Evolutionary conservation across 1,140 invertebrate genomes (phyloP).

Genomic region (Drosophila santomea): DNA sequence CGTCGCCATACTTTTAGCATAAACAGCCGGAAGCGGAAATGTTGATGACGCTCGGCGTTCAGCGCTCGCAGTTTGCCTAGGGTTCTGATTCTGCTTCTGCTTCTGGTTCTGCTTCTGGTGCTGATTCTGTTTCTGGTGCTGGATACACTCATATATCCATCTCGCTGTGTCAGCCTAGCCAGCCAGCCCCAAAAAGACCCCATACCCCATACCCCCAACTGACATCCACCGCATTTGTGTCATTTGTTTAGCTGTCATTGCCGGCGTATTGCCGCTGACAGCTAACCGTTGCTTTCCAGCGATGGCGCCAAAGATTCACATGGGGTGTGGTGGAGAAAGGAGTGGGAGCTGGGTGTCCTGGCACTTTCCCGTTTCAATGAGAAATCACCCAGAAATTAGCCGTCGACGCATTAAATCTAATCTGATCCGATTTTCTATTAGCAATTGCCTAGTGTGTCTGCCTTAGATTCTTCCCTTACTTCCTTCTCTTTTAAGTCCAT

Average conservation of each 20-base stretch:
- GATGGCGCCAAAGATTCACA: conserved; percentile 29
- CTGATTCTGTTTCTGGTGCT: not conserved
- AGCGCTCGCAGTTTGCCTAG: not conserved
- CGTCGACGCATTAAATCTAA: conserved; percentile 80
- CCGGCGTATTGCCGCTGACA: conserved; percentile 74
- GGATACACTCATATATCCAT: conserved; percentile 13
- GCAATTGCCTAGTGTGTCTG: conserved; percentile 51
- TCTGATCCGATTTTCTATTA: conserved; percentile 83
- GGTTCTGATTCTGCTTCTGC: no score
- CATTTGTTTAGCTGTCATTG: conserved; percentile 83
- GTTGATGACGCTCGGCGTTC: conserved; percentile 70
- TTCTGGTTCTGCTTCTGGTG: no score
- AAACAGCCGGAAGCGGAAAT: conserved; percentile 83
- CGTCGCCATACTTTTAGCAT: conserved; percentile 79
- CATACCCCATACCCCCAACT: not conserved
- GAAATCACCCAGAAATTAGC: conserved; percentile 78
- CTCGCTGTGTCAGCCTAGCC: conserved; percentile 18
- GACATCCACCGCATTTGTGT: conserved; percentile 58
- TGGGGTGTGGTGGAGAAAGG: not conserved
- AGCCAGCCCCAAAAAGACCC: not conserved
- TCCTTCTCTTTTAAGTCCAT: not conserved
- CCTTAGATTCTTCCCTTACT: conserved; percentile 12
- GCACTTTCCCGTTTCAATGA: conserved; percentile 48
- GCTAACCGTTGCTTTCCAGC: conserved; percentile 40
- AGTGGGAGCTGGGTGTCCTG: not conserved